Evolutionary conservation across 2,113 vertebrate genomes (phyloP).

Genomic region (Natator depressus): DNA sequence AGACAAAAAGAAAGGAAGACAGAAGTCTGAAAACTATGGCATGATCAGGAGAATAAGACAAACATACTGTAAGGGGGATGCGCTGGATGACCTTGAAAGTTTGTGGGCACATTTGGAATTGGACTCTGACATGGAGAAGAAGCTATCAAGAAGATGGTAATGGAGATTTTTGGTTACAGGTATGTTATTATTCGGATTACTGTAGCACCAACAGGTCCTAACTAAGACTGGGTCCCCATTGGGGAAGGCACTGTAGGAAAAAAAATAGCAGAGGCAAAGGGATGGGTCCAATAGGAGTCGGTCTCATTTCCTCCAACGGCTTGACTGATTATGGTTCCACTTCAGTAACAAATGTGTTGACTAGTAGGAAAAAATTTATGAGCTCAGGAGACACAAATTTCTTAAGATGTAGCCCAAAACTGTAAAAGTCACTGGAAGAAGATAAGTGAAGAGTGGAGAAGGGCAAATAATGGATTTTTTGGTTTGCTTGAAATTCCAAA

Average conservation of each 20-base stretch:
- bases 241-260: background rate
- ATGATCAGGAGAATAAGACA: background rate
- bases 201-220: background rate
- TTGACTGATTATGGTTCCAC: background rate
- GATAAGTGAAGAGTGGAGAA: background rate
- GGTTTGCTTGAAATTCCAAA: background rate
- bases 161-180: background rate
- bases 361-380: background rate
- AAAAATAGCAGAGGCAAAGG: background rate
- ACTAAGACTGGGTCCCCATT: background rate
- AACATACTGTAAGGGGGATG: background rate
- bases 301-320: background rate
- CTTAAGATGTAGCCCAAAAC: background rate
- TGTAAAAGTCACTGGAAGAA: background rate
- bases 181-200: background rate
- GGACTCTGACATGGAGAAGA: background rate
- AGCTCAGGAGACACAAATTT: background rate
- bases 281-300: background rate
- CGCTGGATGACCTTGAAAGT: background rate
- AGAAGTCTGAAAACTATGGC: background rate
- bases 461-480: background rate
- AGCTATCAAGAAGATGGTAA: background rate
- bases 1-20: background rate
- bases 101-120: background rate
- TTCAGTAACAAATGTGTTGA: background rate